Evolutionary conservation across 2,797 vertebrate genomes (phyloP).

Genomic region (Sarcoramphus papa): DNA sequence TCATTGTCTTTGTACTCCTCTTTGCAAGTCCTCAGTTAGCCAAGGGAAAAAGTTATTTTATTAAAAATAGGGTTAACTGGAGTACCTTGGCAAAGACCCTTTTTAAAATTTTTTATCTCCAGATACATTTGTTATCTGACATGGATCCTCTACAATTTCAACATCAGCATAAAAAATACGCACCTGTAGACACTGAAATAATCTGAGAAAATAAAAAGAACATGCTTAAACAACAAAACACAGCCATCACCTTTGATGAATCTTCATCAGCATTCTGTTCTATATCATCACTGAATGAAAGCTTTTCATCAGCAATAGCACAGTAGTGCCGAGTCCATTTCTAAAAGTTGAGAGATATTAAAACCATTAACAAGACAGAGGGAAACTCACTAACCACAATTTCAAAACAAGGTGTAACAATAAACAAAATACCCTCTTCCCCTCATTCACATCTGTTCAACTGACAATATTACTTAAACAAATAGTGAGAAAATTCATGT

Average conservation of each 20-base stretch:
- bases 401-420: neutral
- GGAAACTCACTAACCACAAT: neutral
- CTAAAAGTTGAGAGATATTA: constrained; percentile 66
- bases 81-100: neutral
- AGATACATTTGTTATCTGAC: neutral
- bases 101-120: neutral
- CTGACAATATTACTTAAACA: neutral
- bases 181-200: neutral
- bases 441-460: neutral
- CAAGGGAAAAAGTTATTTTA: neutral
- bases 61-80: neutral
- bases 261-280: constrained; percentile 80
- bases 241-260: constrained; percentile 61
- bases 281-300: constrained; percentile 91
- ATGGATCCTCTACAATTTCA: neutral
- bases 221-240: neutral
- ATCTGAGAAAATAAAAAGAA: neutral
- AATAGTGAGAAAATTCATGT: neutral
- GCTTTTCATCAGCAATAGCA: constrained; percentile 86
- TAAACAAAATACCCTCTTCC: neutral
- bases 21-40: neutral
- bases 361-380: neutral
- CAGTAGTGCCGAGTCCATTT: constrained; percentile 94
- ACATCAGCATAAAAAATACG: neutral
- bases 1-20: neutral